These are phyloP conservation scores for Toxotes chatareus DNA, from an alignment of 2,113 vertebrate species.

Conservation along the genomic window DNA sequence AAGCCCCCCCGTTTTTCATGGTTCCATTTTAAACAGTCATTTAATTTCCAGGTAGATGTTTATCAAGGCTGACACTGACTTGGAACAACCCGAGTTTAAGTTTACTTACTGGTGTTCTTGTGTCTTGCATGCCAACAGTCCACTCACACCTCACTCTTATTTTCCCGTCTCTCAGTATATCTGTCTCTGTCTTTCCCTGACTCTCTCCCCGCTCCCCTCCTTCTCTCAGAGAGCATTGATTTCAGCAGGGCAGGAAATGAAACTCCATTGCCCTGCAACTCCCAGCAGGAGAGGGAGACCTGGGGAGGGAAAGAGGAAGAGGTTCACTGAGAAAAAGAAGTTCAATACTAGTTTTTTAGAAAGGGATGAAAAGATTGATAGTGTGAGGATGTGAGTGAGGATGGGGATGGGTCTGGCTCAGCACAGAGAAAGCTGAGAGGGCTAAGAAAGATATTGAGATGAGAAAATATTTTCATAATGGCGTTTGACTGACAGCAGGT, in stretches of 20 bases:
- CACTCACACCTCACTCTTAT: slow-evolving; percentile 59
- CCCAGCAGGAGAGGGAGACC: slow-evolving; percentile 66
- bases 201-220: not conserved
- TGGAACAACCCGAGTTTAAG: slow-evolving; percentile 83
- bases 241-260: slow-evolving; percentile 84
- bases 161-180: slow-evolving; percentile 53
- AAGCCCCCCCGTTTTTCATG: slow-evolving; percentile 80
- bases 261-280: slow-evolving; percentile 68
- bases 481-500: slow-evolving; percentile 54
- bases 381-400: slow-evolving; percentile 34
- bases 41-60: slow-evolving; percentile 92
- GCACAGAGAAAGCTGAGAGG: slow-evolving; percentile 48
- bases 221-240: slow-evolving; percentile 65
- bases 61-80: slow-evolving; percentile 87
- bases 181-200: slow-evolving; percentile 21
- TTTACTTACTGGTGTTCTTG: slow-evolving; percentile 74
- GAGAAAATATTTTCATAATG: slow-evolving; percentile 61
- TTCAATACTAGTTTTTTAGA: slow-evolving; percentile 28
- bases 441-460: slow-evolving; percentile 32
- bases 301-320: slow-evolving; percentile 58
- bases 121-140: slow-evolving; percentile 55
- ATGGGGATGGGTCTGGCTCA: slow-evolving; percentile 32
- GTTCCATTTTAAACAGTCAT: slow-evolving; percentile 90
- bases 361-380: slow-evolving; percentile 59
- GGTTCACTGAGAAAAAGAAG: slow-evolving; percentile 50